Evolutionary conservation across 1,140 invertebrate genomes (phyloP), one percentile per base, ranked within the genome.

Genomic region (Amphibalanus amphitrite): DNA sequence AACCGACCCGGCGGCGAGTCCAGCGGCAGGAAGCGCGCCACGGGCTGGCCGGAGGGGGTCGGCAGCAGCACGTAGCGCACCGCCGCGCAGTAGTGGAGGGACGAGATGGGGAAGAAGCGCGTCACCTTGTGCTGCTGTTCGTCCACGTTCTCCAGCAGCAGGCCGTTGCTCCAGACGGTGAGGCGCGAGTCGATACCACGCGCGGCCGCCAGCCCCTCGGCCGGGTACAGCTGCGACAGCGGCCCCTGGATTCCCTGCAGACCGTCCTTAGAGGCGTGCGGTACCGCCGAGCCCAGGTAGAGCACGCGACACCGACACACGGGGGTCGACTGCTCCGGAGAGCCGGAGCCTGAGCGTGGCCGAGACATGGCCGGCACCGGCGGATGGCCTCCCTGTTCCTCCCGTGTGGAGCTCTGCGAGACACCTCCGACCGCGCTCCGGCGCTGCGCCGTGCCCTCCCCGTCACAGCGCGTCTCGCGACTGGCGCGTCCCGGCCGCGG

Each of bases 231-330:
- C 77, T 97, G 95, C 74, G 90, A 86, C 72, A 99, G 79, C 0
- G 97, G 97, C 79, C 97, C 93, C 81, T 99, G 97, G 71, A 99
- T 95, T 25, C 96, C 96, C 78, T 97, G 90, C n/a, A 99, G 83
- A 26, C 97, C 97, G 79, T 98, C 94, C 79, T 98, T 97, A 75
- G 95, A 98, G 77, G 97, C 90, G 76, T 97, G 91, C 6, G 97
- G 97, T 72, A 99, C 95, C 0, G 95, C 91, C 74, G 92, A 97
- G 64, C 97, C 97, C 75, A 99, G 85, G 80, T 98, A 99, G 68
- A 99, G 85, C n/a, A 99, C 97, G 70, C 96, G 87, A 81, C 95
- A 97, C 75, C 93, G 86, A 81, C 93, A 96, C 76, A 95, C 95
- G 75, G 93, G 93, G 73, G 93, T 95, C 40, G 80, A 78, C 69